Conservation (phyloP, 2,797 vertebrate species). For the Eleutherodactylus coqui region DNA sequence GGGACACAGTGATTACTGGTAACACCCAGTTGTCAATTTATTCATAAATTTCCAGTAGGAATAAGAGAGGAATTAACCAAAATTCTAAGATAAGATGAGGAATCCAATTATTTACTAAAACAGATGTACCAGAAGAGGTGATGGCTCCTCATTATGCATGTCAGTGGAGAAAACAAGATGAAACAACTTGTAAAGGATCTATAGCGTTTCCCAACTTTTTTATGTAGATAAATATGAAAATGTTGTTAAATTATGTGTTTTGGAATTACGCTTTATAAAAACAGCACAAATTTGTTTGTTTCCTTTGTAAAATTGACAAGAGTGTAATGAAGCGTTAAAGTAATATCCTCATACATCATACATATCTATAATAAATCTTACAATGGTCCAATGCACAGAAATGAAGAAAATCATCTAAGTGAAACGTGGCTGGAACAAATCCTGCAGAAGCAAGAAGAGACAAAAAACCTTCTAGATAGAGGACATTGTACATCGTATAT, state of each 20-base stretch:
- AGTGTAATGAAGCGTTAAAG: neutral
- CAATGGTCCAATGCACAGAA: neutral
- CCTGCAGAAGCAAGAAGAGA: neutral
- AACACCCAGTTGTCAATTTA: no score
- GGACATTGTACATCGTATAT: neutral
- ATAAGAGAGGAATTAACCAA: no score
- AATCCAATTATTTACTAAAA: no score
- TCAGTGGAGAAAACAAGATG: neutral
- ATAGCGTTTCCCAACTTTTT: neutral
- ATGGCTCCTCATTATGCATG: neutral
- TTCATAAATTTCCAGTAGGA: no score
- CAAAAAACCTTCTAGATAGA: neutral
- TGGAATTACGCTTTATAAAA: neutral
- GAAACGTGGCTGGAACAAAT: neutral
- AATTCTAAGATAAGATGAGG: no score
- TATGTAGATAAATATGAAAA: neutral
- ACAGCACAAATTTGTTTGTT: neutral
- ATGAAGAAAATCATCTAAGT: constrained; percentile 1
- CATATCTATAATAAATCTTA: neutral
- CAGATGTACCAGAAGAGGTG: no score
- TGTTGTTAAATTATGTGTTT: neutral
- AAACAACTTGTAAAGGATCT: neutral
- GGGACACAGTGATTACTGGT: no score
- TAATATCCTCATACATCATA: neutral
- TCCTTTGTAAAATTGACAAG: neutral